Conservation (phyloP, 2,113 vertebrate genomes). For the Oryzias celebensis region DNA sequence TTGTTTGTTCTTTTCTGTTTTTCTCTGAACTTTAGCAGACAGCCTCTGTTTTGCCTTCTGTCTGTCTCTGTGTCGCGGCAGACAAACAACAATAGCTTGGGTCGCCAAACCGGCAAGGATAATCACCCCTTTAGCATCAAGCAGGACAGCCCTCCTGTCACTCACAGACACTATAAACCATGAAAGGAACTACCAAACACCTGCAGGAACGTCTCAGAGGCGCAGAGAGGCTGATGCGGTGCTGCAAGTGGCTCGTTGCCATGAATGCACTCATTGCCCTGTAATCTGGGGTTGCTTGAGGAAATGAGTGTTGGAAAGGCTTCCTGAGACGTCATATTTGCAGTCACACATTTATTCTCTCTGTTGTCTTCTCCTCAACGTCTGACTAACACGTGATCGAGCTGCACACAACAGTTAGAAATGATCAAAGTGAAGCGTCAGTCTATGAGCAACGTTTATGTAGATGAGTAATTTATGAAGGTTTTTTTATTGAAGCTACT, state of each 20-base stretch:
- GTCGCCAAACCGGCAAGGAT: constrained; percentile 24
- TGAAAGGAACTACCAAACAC: constrained; percentile 43
- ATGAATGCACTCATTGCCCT: constrained; percentile 17
- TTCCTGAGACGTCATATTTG: constrained; percentile 44
- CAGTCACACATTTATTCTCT: constrained; percentile 3
- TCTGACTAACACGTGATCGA: neutral
- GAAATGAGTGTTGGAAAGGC: constrained; percentile 29
- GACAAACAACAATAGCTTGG: constrained; percentile 43
- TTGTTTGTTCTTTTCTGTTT: constrained; percentile 2
- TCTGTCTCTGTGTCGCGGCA: constrained; percentile 26
- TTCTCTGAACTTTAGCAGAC: constrained; percentile 19
- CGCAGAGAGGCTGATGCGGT: constrained; percentile 47
- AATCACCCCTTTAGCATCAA: constrained; percentile 36
- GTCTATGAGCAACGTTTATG: too few relatives aligned
- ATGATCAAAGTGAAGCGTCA: neutral
- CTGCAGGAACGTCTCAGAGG: constrained; percentile 45
- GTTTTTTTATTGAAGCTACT: too few relatives aligned
- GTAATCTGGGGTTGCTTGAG: constrained; percentile 40
- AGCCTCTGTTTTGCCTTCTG: constrained; percentile 13
- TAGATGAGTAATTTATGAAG: too few relatives aligned
- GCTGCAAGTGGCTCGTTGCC: constrained; percentile 24
- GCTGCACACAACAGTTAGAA: neutral
- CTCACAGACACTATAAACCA: constrained; percentile 29
- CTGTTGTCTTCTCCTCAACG: neutral
- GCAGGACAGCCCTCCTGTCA: constrained; percentile 34